Evolutionary conservation across 2,888 invertebrate species (phyloP), one percentile per base, ranked within the genome.

Genomic region (Lasioglossum oenotherae): DNA sequence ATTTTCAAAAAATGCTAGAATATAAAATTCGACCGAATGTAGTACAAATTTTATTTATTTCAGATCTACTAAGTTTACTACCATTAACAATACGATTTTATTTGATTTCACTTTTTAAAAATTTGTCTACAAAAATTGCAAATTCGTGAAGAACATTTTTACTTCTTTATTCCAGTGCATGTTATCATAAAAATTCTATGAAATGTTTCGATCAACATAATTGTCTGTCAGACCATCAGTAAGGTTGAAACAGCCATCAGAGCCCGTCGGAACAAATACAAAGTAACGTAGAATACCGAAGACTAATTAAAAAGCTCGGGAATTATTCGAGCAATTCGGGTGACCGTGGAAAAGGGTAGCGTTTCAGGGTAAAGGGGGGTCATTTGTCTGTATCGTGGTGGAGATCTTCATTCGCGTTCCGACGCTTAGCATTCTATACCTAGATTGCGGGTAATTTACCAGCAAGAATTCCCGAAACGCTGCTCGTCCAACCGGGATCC

Each of bases 381-480:
- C 71, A 71, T 71, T 71, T 71, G 41, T 71, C 41, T 71, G 23
- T 71, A 71, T 71, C 71, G 41, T 4, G 8, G 38, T 5, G 8
- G n/a, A 71, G 38, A 71, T 71, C 71, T 71, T 71, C 41, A 71
- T 71, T 74, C 49, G 49, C 74, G 74, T 49, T 31, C 74, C 74
- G 12, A 4, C 27, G 74, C 14, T 74, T 46, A 23, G 31, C 49
- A 74, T 49, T 74, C 53, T 49, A 72, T 72, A 46, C 72, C 72
- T 72, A 72, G 75, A 75, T 75, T 60, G 41, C 75, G 60, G 27
- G 60, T 75, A 75, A 75, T 44, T 75, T 60, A 75, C 19, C 75
- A 75, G 41, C 27, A 75, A 27, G 60, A 75, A 75, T 75, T 75
- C 75, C 75, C 75, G 75, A 75, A 75, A 75, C 75, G 41, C 14